phyloP scores from a whole-genome alignment of 1,140 invertebrate species.

The Drosophila murphyi region DNA sequence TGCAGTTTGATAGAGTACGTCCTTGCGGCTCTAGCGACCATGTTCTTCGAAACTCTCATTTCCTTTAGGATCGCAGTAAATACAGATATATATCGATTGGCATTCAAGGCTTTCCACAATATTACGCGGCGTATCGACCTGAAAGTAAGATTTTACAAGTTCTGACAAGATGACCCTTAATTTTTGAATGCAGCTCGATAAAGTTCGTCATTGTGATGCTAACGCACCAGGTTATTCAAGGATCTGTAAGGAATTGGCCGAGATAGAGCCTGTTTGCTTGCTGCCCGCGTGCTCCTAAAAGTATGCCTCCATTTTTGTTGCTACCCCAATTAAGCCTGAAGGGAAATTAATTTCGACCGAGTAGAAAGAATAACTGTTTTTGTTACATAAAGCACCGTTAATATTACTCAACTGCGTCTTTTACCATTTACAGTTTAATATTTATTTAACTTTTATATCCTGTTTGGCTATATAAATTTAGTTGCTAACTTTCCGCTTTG shows the following conservation, averaged over 20 bases:
- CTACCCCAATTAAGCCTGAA: too few relatives aligned
- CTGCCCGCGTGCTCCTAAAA: not conserved
- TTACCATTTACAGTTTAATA: too few relatives aligned
- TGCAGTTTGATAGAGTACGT: too few relatives aligned
- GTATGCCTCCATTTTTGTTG: not conserved
- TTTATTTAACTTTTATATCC: too few relatives aligned
- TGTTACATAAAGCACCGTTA: too few relatives aligned
- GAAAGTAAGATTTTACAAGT: not conserved
- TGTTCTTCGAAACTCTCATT: not conserved
- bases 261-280: not conserved
- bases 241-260: not conserved
- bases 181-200: not conserved
- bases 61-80: not conserved
- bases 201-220: not conserved
- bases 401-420: too few relatives aligned
- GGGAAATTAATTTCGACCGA: too few relatives aligned
- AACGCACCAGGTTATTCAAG: not conserved
- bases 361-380: too few relatives aligned
- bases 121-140: not conserved
- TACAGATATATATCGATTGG: not conserved
- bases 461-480: too few relatives aligned
- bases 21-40: too few relatives aligned
- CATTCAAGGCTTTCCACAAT: not conserved
- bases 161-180: not conserved
- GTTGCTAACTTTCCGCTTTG: too few relatives aligned